Evolutionary conservation across 2,888 invertebrate genomes (phyloP), one percentile per base, ranked within the genome.

Genomic region (Ypsolopha scabrella): DNA sequence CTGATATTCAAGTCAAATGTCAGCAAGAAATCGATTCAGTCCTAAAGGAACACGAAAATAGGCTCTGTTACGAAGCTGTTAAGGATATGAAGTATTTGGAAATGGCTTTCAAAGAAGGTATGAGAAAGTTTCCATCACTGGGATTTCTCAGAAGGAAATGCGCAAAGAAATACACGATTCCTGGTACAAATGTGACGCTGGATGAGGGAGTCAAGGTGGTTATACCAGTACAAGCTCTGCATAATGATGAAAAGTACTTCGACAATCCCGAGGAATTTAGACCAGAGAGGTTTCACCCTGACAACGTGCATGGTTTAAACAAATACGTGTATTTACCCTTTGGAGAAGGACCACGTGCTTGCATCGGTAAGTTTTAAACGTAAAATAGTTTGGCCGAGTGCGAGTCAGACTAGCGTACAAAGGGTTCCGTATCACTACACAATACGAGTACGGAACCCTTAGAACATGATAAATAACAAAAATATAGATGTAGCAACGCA

Each of bases 41-140:
- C 3, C 56, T 83, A 53, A 61, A 64, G 6, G 80, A 71, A 55
- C 56, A 82, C 53, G 57, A 73, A 13, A 71, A 75, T 47, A 75
- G 73, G 58, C 55, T 83, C 43, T 73, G 71, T 6, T 81, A 80
- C 41, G 81, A 82, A 6, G 79, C 81, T 24, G 62, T 85, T 0
- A 80, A 71, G 58, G 80, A 83, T 53, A 79, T 85, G 80, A 67
- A 6, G 79, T 83, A 24, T 4, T 24, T 24, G 24, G 24, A 24
- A 4, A 24, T 24, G 24, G 24, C 24, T 24, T 24, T 24, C 56
- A 69, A 74, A 49, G 83, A 85, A 59, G 70, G 76, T 0, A 77
- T 83, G 74, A 67, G 83, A 47, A 72, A 80, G 70, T 80, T 78
- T 60, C 82, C 81, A 6, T 72, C 83, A 2, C 72, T 81, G 2